Percentiles rank a stretch among this genome's conserved stretches.
Conservation (phyloP, 2,113 vertebrate species). For the Propithecus coquereli region DNA sequence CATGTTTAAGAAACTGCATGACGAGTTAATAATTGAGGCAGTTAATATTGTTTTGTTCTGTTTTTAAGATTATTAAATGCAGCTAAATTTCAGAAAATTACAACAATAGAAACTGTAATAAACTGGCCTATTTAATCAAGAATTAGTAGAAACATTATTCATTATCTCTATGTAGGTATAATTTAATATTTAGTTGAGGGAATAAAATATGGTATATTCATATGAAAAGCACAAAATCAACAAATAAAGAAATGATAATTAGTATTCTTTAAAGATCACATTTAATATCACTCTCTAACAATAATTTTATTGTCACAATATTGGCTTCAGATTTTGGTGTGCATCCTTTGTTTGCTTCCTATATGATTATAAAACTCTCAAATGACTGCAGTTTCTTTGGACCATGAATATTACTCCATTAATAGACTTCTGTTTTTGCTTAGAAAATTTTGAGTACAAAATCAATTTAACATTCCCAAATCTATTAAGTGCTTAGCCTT, state of each 20-base stretch:
- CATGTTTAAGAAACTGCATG: not conserved
- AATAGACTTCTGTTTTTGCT: conserved; percentile 47
- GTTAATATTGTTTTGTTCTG: not conserved
- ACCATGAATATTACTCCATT: not conserved
- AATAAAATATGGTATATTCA: conserved; percentile 14
- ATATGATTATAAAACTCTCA: not conserved
- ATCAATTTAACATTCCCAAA: conserved; percentile 66
- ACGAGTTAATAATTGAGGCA: not conserved
- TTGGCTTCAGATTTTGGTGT: not conserved
- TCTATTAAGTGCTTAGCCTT: conserved; percentile 77
- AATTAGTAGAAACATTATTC: not conserved
- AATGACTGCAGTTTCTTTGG: not conserved
- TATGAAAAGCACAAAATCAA: conserved; percentile 32
- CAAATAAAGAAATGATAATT: conserved; percentile 44
- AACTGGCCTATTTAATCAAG: not conserved
- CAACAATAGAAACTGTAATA: conserved; percentile 11
- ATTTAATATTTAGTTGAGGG: not conserved
- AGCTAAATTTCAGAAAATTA: not conserved
- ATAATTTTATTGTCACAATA: conserved; percentile 20
- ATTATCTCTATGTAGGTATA: not conserved
- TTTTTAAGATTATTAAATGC: not conserved
- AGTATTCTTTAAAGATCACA: not conserved
- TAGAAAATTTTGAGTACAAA: conserved; percentile 54
- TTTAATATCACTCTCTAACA: not conserved
- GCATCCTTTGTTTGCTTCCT: not conserved